Evolutionary conservation across 2,888 invertebrate genomes (phyloP), one percentile per base, ranked within the genome.

Genomic region (Chaitophorus viminalis): DNA sequence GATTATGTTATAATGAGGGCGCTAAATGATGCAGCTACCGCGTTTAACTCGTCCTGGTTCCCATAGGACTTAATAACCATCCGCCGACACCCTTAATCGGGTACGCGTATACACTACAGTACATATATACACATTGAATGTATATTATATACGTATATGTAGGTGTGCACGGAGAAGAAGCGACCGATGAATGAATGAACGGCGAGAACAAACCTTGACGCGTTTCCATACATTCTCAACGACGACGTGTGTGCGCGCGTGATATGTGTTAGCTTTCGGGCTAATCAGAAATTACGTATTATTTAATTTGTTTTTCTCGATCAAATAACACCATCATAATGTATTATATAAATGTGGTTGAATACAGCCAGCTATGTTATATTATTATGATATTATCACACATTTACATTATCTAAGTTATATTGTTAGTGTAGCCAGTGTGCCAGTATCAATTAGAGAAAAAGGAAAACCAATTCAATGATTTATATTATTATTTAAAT

Each of bases 21-120:
- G 87, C 87, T 87, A 87, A 87, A 87, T 87, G 87, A 87, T 87
- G 81, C 39, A 81, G 87, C 87, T 87, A 87, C 87, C 81, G 87
- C 81, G 87, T 81, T 87, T 87, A 87, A 75, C 87, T 74, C 39
- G 70, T 31, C 81, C 65, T n/a, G 87, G 87, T 87, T 87, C 87
- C 87, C 87, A 87, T 87, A 87, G 81, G 60, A 65, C 39, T 39
- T 60, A 46, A 39, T 81, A 75, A 31, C 46, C 68, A 36, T n/a
- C n/a, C 79, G 60, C 70, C 78, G 78, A 81, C 79, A 87, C 79
- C 39, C 79, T 72, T 79, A 79, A 79, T 79, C 72, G 86, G 74
- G 68, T 79, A 46, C 46, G 14, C 46, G 77, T 54, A 21, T 78
- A 36, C n/a, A n/a, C n/a, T n/a, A n/a, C n/a, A n/a, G n/a, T n/a